Conservation (phyloP, 2,113 vertebrate genomes). For the Silurus asotus region DNA sequence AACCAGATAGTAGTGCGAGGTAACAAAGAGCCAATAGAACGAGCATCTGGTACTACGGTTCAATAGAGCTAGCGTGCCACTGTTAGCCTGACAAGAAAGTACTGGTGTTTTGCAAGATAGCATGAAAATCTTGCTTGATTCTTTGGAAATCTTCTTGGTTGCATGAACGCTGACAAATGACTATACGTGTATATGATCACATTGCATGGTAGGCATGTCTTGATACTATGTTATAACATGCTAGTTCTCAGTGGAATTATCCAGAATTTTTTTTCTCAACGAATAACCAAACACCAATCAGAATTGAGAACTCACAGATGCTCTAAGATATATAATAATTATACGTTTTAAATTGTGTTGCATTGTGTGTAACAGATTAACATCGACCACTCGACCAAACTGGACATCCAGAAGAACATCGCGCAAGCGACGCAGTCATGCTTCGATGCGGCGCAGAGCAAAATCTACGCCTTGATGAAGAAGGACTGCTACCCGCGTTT, state of each 20-base stretch:
- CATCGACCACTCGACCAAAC: slow-evolving; percentile 85
- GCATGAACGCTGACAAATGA: background rate
- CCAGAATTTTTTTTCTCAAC: background rate
- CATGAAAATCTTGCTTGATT: background rate
- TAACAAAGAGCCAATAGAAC: background rate
- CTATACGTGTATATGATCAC: background rate
- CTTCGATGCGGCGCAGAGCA: slow-evolving; percentile 84
- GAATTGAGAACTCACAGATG: background rate
- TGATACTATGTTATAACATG: background rate
- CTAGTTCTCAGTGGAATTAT: background rate
- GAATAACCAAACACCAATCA: background rate
- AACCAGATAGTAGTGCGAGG: background rate
- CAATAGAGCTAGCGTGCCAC: background rate
- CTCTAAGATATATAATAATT: background rate
- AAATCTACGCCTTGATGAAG: slow-evolving; percentile 89
- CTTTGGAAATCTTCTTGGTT: background rate
- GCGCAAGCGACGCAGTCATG: slow-evolving; percentile 74
- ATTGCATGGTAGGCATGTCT: background rate
- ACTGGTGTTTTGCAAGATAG: background rate
- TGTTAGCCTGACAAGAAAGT: background rate
- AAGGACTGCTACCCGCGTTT: slow-evolving; percentile 93
- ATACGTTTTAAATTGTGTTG: background rate
- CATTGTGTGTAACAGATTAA: slow-evolving; percentile 78
- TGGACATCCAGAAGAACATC: slow-evolving; percentile 78
- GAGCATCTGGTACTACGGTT: no score